Percentiles rank a stretch among this genome's conserved stretches.
phyloP scores from a whole-genome alignment of 2,113 vertebrate species.

The Myotis yumanensis region DNA sequence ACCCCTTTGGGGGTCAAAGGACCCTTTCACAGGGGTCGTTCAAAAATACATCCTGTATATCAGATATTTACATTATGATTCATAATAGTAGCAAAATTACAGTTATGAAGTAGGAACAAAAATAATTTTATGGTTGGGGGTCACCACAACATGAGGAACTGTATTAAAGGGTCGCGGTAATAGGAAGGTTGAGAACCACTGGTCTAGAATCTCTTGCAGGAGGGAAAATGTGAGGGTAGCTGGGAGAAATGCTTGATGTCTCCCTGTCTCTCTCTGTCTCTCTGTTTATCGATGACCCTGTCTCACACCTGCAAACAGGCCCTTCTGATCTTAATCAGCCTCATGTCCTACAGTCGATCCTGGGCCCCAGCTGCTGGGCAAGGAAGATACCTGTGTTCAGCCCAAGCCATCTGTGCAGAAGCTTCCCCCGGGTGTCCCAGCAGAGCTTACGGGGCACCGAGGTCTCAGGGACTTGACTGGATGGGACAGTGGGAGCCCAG shows the following conservation, averaged over 20 bases:
- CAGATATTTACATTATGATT: no score
- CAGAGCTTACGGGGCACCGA: fast-evolving
- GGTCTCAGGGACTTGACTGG: neutral
- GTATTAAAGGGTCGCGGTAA: no score
- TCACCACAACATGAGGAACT: no score
- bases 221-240: neutral
- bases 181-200: no score
- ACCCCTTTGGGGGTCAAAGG: no score
- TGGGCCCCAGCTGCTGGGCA: neutral
- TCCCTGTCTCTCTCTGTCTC: neutral
- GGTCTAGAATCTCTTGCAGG: neutral
- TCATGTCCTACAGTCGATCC: fast-evolving
- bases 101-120: no score
- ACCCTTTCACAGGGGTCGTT: no score
- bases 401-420: fast-evolving
- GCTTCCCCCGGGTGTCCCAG: neutral
- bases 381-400: fast-evolving
- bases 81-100: no score
- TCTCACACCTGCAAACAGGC: neutral
- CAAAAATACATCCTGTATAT: no score
- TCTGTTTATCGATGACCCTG: fast-evolving
- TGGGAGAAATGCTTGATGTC: neutral
- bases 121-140: no score
- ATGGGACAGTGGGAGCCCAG: neutral
- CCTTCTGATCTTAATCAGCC: neutral